phyloP scores from a whole-genome alignment of 2,888 invertebrate species.

The Archips xylosteana region DNA sequence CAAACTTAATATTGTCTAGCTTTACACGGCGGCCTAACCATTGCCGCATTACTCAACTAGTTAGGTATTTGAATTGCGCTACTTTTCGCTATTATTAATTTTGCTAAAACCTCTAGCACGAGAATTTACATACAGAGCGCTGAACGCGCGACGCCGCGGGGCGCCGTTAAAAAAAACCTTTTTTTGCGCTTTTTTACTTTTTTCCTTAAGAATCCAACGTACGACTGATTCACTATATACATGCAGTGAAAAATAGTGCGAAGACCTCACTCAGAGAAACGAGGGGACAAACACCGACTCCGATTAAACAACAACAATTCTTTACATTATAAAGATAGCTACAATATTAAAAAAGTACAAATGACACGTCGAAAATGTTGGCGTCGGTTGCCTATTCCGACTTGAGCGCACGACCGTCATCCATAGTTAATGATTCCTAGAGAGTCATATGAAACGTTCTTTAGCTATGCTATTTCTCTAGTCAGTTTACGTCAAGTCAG shows the following conservation, averaged over 20 bases:
- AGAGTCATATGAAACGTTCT: too few species aligned
- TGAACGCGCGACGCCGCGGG: conserved; percentile 64
- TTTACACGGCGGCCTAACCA: conserved; percentile 72
- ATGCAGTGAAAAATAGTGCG: conserved; percentile 75
- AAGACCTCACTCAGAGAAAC: conserved; percentile 71
- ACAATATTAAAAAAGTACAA: conserved; percentile 72
- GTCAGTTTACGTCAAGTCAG: conserved; percentile 7
- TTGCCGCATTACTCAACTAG: conserved; percentile 77
- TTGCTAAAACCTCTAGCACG: conserved; percentile 75
- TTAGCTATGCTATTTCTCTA: too few species aligned
- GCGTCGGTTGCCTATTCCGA: conserved; percentile 14
- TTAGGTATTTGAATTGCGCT: conserved; percentile 79
- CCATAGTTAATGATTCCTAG: background rate
- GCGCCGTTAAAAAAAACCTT: conserved; percentile 67
- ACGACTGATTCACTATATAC: conserved; percentile 68
- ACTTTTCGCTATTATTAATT: conserved; percentile 78
- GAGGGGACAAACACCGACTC: conserved; percentile 66
- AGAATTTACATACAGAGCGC: conserved; percentile 64
- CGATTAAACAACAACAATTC: conserved; percentile 67
- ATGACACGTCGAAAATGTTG: conserved; percentile 64
- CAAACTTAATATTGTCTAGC: conserved; percentile 81
- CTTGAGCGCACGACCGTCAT: background rate
- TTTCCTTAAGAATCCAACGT: conserved; percentile 64
- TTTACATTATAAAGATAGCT: conserved; percentile 57
- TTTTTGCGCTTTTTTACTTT: conserved; percentile 70